Base-by-base conservation (phyloP, 2,113 vertebrate species). In the Anoplopoma fimbria region DNA sequence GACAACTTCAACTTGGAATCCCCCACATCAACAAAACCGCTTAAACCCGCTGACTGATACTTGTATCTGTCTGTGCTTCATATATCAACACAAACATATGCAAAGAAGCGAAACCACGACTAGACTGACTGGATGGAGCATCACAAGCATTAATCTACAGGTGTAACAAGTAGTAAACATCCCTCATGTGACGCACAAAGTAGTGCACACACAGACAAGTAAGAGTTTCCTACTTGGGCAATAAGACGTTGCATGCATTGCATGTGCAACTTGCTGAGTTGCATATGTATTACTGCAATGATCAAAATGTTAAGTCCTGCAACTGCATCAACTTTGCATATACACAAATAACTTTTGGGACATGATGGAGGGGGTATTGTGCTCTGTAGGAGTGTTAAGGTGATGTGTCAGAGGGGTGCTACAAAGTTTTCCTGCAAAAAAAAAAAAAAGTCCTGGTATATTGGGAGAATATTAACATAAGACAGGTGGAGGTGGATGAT, bases 401-500 rank as follows among this genome's bases (percentile, higher is more conserved):
- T 78, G 62, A 81, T 29, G 68, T 42, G 60, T 58, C 25, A 51
- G 27, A 61, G 29, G 64, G 76, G 67, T 70, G 79, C 61, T 75
- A n/a, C 38, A 69, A 38, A 40, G 67, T 49, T 45, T 69, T 40
- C 6, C 68, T 8, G 15, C 12, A 14, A 51, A 51, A 8, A n/a
- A 15, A 47, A 10, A 9, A 7, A 23, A 7, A 55, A 55, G 40
- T 42, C 79, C 61, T 79, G 31, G 60, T 17, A 31, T 14, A 31
- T 14, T 57, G 65, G n/a, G 63, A 23, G 65, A 55, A 67, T 58
- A 61, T 34, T 38, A 29, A 3, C 9, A 3, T 62, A 33, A 69
- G 15, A 47, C 57, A 31, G 10, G 49, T 65, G 75, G 85, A 53
- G 49, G 42, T 63, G 40, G 34, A 60, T 45, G 23, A 51, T 82